phyloP scores from a whole-genome alignment of 2,113 vertebrate genomes.

The Paradoxurus hermaphroditus region DNA sequence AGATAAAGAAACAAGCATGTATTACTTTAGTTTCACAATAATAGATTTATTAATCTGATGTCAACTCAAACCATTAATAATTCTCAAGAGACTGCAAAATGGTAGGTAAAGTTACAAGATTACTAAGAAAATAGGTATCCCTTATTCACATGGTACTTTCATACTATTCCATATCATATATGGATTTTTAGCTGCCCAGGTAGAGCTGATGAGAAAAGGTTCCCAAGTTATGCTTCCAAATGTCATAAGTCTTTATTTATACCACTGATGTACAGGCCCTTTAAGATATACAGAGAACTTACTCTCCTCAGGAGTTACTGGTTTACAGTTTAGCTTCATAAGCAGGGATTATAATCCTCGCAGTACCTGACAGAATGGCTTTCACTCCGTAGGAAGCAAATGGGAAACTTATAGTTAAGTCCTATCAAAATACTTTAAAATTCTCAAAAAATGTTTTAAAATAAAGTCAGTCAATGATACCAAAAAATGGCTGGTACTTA shows the following conservation, averaged over 20 bases:
- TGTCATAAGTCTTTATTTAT: not conserved
- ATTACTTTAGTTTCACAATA: not conserved
- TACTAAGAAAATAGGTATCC: not conserved
- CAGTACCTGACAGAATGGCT: not conserved
- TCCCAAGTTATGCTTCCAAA: not conserved
- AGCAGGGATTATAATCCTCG: not conserved
- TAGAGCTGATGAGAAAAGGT: not conserved
- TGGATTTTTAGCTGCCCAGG: not conserved
- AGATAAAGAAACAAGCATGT: not conserved
- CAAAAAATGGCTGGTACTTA: not conserved
- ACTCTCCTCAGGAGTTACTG: not conserved
- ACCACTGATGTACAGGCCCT: not conserved
- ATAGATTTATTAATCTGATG: not conserved
- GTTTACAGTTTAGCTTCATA: not conserved
- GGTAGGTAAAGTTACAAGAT: not conserved
- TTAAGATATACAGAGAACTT: not conserved
- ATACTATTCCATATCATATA: not conserved
- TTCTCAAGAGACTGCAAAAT: not conserved
- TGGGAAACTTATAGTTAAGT: not conserved
- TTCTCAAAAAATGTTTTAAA: not conserved
- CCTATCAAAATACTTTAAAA: not conserved
- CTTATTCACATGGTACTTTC: not conserved
- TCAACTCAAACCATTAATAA: not conserved
- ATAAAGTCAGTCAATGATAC: not conserved
- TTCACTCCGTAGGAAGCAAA: not conserved